Evolutionary conservation across 2,888 invertebrate species (phyloP).

Genomic region (Xanthia togata): DNA sequence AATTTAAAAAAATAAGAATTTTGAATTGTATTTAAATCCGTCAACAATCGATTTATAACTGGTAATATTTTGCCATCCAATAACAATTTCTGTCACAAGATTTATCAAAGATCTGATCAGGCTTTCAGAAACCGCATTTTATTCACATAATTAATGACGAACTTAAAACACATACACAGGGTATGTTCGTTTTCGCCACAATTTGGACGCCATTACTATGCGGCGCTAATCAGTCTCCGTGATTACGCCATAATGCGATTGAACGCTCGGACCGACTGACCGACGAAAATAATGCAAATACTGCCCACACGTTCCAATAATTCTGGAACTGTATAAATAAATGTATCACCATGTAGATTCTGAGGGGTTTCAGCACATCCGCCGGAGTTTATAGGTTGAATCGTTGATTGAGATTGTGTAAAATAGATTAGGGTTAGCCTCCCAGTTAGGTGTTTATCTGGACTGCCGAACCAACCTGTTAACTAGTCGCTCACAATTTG

Average conservation of each 20-base stretch:
- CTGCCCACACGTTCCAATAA: constrained; percentile 57
- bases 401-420: constrained; percentile 22
- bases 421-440: constrained; percentile 9
- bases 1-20: too few relatives aligned
- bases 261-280: constrained; percentile 65
- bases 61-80: not conserved
- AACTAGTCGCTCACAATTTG: not conserved
- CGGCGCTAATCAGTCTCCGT: constrained; percentile 84
- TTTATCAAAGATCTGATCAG: not conserved
- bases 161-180: constrained; percentile 44
- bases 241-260: constrained; percentile 85
- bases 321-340: constrained; percentile 52
- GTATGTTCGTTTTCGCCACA: constrained; percentile 64
- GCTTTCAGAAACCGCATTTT: not conserved
- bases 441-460: not conserved
- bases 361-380: constrained; percentile 10
- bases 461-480: not conserved
- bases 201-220: constrained; percentile 77
- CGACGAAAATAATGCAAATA: constrained; percentile 81
- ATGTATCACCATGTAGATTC: constrained; percentile 37
- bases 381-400: not conserved
- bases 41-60: not conserved
- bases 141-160: constrained; percentile 18
- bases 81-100: not conserved
- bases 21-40: too few relatives aligned